phyloP scores from a whole-genome alignment of 2,797 vertebrate species.

The Chaunax sp. region DNA sequence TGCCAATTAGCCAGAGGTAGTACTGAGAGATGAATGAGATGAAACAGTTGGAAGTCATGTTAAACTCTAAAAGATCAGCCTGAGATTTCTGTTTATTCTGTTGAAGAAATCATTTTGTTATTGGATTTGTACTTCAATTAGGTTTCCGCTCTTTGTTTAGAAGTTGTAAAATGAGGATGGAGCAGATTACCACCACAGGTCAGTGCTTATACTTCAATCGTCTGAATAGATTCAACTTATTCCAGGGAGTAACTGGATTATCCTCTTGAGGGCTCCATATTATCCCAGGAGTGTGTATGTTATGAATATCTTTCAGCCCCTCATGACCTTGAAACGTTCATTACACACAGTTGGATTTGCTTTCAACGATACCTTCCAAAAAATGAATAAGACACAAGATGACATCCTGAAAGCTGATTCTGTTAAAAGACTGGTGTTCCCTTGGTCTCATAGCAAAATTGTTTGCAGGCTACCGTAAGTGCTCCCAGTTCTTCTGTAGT shows the following conservation, averaged over 20 bases:
- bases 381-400: slow-evolving; percentile 68
- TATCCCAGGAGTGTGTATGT: slow-evolving; percentile 35
- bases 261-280: slow-evolving; percentile 51
- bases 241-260: slow-evolving; percentile 55
- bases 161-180: slow-evolving; percentile 1
- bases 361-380: slow-evolving; percentile 75
- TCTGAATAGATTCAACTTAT: neutral
- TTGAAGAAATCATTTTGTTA: slow-evolving; percentile 4
- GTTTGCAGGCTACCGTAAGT: slow-evolving; percentile 59
- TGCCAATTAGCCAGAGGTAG: slow-evolving; percentile 56
- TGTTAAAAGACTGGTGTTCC: slow-evolving; percentile 48
- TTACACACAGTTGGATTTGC: slow-evolving; percentile 73
- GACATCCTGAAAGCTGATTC: slow-evolving; percentile 74
- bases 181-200: neutral
- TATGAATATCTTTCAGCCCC: slow-evolving; percentile 57
- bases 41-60: slow-evolving; percentile 16
- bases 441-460: slow-evolving; percentile 60
- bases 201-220: neutral
- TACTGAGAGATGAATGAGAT: slow-evolving; percentile 17
- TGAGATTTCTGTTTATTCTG: neutral
- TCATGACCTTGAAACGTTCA: slow-evolving; percentile 68
- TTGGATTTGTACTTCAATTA: slow-evolving; percentile 8
- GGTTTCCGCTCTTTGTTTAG: neutral
- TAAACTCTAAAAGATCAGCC: slow-evolving; percentile 12
- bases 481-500: slow-evolving; percentile 61